Evolutionary conservation across 2,113 vertebrate species (phyloP).

Genomic region (Rattus rattus): DNA sequence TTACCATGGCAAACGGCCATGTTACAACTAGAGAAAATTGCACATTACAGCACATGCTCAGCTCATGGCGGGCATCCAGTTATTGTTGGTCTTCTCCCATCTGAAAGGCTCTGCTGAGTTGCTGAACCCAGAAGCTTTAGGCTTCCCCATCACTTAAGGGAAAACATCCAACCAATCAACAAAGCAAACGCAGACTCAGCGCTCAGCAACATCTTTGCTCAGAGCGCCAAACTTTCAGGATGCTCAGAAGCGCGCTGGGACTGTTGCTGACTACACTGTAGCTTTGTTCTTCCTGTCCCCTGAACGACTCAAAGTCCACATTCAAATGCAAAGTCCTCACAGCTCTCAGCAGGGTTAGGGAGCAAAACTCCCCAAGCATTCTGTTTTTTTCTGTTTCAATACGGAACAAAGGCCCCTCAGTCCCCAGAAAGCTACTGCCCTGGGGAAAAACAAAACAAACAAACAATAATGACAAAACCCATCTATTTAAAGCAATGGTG

Average conservation of each 20-base stretch:
- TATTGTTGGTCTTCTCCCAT: not conserved
- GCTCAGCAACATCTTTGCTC: not conserved
- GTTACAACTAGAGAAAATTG: not conserved
- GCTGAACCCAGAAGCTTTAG: too few relatives aligned
- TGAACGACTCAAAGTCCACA: conserved; percentile 40
- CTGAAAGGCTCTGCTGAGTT: not conserved
- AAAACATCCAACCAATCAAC: not conserved
- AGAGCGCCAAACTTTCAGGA: not conserved
- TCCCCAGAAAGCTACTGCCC: not conserved
- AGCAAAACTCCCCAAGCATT: not conserved
- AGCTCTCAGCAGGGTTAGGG: not conserved
- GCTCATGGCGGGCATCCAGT: not conserved
- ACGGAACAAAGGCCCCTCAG: not conserved
- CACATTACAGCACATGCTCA: not conserved
- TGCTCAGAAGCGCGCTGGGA: not conserved
- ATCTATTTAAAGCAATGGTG: not conserved
- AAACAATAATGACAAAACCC: not conserved
- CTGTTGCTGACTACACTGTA: conserved; percentile 1
- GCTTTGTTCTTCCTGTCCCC: not conserved
- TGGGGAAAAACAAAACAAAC: not conserved
- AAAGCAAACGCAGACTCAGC: too few relatives aligned
- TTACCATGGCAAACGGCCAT: too few relatives aligned
- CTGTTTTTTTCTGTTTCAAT: not conserved
- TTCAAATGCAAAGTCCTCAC: not conserved
- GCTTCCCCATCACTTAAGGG: not conserved